These are phyloP conservation scores for Cygnus buccinator DNA, from an alignment of 2,113 vertebrate genomes.

Conservation along the genomic window DNA sequence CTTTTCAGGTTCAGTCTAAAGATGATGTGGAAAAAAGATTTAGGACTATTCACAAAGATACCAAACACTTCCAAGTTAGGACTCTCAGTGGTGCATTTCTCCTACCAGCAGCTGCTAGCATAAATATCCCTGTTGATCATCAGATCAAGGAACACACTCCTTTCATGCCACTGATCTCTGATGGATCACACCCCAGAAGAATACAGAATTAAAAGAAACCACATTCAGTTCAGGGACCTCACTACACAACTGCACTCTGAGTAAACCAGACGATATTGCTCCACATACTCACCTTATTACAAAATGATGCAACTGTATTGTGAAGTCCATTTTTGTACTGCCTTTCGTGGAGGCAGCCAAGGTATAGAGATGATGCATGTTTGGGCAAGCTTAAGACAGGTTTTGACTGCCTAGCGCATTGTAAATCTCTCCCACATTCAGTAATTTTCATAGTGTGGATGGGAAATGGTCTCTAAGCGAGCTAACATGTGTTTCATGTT, in stretches of 20 bases:
- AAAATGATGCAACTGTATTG: background rate
- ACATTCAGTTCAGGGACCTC: background rate
- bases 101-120: background rate
- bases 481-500: slow-evolving; percentile 26
- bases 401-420: background rate
- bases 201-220: background rate
- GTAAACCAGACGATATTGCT: background rate
- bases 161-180: background rate
- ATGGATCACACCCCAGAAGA: background rate
- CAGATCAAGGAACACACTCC: background rate
- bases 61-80: background rate
- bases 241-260: background rate
- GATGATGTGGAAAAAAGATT: background rate
- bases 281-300: background rate
- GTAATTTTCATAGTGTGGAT: background rate
- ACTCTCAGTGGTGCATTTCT: background rate
- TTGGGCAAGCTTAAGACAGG: background rate
- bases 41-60: background rate
- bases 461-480: background rate
- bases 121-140: background rate
- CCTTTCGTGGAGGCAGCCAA: background rate
- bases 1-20: background rate
- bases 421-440: background rate
- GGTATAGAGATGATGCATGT: background rate
- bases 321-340: background rate